Conservation (phyloP, 2,797 vertebrate species). For the Amblyopsis hoosieri region DNA sequence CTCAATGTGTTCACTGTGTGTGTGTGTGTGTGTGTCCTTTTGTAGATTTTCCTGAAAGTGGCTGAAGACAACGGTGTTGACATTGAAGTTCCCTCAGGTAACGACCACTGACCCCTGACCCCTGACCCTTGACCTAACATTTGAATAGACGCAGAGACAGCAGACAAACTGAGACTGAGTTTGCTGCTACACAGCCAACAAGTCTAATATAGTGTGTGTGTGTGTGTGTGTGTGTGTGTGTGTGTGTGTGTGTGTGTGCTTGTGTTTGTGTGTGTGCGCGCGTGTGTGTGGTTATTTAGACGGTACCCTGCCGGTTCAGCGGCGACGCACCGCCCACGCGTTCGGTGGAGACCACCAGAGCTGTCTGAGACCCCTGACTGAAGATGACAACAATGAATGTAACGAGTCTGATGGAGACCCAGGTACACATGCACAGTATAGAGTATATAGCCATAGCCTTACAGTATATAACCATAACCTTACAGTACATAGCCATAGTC, state of each 20-base stretch:
- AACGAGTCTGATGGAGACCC: constrained; percentile 86
- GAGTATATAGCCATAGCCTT: neutral
- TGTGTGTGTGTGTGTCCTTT: neutral
- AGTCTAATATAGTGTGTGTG: neutral
- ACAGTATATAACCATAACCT: neutral
- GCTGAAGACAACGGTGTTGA: constrained; percentile 96
- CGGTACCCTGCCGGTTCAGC: constrained; percentile 87
- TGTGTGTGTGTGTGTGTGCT: constrained; percentile 4
- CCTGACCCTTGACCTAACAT: neutral
- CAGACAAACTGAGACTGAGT: too few relatives aligned
- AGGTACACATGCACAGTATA: constrained; percentile 68
- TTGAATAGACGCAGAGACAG: neutral
- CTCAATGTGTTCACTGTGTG: too few relatives aligned
- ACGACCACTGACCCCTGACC: constrained; percentile 17
- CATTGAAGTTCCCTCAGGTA: constrained; percentile 89
- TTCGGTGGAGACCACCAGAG: constrained; percentile 93
- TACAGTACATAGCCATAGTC: too few relatives aligned
- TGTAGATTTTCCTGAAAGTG: constrained; percentile 96
- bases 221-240: constrained; percentile 11
- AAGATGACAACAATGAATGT: constrained; percentile 84
- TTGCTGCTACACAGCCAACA: too few relatives aligned
- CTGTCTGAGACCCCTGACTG: constrained; percentile 89
- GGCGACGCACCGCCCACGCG: constrained; percentile 82
- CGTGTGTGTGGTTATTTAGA: constrained; percentile 69
- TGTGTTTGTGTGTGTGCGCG: constrained; percentile 5